Base-by-base conservation (phyloP, 2,797 vertebrate genomes). In the Pachyuromys duprasi region DNA sequence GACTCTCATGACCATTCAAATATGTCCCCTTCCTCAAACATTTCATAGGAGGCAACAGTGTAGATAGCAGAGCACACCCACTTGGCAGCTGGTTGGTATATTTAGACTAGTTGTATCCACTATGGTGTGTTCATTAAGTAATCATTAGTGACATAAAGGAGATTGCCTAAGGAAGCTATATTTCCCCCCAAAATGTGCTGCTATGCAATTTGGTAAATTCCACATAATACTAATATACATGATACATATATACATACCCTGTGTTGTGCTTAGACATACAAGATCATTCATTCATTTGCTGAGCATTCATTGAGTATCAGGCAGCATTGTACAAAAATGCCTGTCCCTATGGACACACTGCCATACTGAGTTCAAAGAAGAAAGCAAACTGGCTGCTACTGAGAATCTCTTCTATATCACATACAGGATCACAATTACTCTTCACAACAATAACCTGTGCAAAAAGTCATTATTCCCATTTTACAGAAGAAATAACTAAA, bases 61-160 rank as follows among this genome's bases (percentile, higher is more conserved):
- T 84, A 86, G 39, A 22, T 49, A 55, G n/a, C 24, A 42, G 63
- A 39, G 63, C 63, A 95, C 0, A 0, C 12, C 49, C 31, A 65
- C 12, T 55, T 75, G 70, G 62, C 67, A 96, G 7, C 36, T 93
- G 88, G 67, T n/a, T 84, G 33, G 15, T 67, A 89, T 24, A 69
- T 87, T 45, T 92, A n/a, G n/a, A 90, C 60, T 75, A 92, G 57
- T 80, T 70, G 57, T 76, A 76, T 20, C 36, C 26, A 89, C 65
- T 22, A 65, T 81, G 42, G 57, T 14, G 36, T 76, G 72, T 57
- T 93, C 78, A 62, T 49, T 84, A 90, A 80, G 24, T 89, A 92
- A 67, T 81, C 94, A 75, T 76, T 90, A 87, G 78, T 67, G 80
- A 69, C 80, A 42, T 82, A 84, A 95, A 45, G 90, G 33, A 63